A percentile compares a stretch with the other conserved stretches of the same genome.
phyloP scores from a whole-genome alignment of 2,888 invertebrate species.

The Pandemis cinnamomeana region DNA sequence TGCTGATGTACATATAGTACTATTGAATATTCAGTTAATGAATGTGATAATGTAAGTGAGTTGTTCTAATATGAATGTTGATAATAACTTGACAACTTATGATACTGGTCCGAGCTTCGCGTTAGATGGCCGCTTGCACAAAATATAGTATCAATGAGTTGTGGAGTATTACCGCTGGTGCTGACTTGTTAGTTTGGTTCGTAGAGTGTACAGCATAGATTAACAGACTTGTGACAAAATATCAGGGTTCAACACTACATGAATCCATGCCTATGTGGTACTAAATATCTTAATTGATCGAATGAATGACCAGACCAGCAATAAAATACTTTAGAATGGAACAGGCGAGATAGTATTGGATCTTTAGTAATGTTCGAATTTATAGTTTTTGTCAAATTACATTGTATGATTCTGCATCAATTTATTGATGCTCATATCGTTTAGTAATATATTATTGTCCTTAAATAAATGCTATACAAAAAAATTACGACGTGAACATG shows the following conservation, averaged over 20 bases:
- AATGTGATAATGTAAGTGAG: conserved; percentile 79
- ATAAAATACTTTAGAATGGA: conserved; percentile 49
- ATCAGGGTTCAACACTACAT: conserved; percentile 59
- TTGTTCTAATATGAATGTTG: conserved; percentile 65
- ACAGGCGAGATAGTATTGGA: conserved; percentile 47
- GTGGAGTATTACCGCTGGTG: conserved; percentile 73
- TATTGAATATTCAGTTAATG: conserved; percentile 70
- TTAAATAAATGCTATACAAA: conserved; percentile 50
- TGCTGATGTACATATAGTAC: conserved; percentile 67
- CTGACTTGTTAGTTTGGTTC: conserved; percentile 54
- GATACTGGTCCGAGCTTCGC: conserved; percentile 52
- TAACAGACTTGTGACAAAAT: conserved; percentile 64
- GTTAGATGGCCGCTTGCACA: conserved; percentile 46
- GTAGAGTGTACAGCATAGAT: conserved; percentile 53
- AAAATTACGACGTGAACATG: conserved; percentile 62
- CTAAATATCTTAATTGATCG: conserved; percentile 41
- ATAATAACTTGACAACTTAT: conserved; percentile 66
- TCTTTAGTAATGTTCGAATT: conserved; percentile 35
- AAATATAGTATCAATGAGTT: conserved; percentile 61
- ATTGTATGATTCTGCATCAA: conserved; percentile 25
- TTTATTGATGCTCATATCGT: conserved; percentile 54
- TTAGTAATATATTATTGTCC: conserved; percentile 54
- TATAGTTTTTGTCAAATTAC: conserved; percentile 27
- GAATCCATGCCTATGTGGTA: conserved; percentile 44
- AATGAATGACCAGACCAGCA: conserved; percentile 51